Evolutionary conservation across 2,113 vertebrate genomes (phyloP).

Genomic region (Hipposideros armiger): DNA sequence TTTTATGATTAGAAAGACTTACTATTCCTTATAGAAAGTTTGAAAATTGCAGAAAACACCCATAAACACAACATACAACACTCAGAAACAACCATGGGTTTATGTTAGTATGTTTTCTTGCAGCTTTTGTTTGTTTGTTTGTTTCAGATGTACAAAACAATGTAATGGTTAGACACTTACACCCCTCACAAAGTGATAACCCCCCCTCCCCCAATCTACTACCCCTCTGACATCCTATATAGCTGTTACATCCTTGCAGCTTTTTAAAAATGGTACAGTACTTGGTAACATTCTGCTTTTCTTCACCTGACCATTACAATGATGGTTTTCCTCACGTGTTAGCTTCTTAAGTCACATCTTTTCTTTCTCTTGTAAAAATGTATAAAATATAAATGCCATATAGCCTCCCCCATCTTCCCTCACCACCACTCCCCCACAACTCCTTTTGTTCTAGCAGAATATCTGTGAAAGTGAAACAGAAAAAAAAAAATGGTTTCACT

Average conservation of each 20-base stretch:
- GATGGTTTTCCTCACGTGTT: not conserved
- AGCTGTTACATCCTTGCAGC: not conserved
- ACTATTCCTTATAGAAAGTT: not conserved
- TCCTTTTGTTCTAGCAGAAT: not conserved
- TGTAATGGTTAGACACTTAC: no score
- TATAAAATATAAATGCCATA: not conserved
- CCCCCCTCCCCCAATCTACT: no score
- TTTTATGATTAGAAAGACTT: conserved; percentile 18
- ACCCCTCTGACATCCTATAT: no score
- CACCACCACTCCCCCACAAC: not conserved
- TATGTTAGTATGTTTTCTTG: not conserved
- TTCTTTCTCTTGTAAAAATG: not conserved
- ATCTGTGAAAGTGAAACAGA: not conserved
- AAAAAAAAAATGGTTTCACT: not conserved
- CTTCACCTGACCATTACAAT: not conserved
- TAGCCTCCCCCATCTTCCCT: not conserved
- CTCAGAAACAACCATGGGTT: not conserved
- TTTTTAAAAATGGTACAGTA: not conserved
- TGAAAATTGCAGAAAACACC: not conserved
- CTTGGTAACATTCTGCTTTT: not conserved
- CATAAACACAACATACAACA: not conserved
- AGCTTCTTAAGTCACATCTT: not conserved
- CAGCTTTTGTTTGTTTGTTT: not conserved
- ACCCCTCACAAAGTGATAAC: no score
- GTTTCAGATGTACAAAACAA: no score